Evolutionary conservation across 2,113 vertebrate genomes (phyloP), one percentile per base, ranked within the genome.

Genomic region (Geococcyx californianus): DNA sequence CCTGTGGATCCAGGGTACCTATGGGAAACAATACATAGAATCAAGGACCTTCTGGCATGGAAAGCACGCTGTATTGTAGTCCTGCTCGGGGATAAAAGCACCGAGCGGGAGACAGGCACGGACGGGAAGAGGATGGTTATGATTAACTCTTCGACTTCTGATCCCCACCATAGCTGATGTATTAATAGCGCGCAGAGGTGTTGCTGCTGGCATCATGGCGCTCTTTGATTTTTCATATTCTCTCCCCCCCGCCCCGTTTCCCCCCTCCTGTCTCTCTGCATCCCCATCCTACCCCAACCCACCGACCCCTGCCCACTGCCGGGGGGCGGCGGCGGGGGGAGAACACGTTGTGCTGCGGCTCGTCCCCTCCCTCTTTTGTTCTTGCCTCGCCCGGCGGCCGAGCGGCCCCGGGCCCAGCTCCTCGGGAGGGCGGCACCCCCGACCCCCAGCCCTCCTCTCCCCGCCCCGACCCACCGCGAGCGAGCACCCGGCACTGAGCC

Each of bases 321-420:
- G 72, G 52, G 56, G 54, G 64, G 73, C 51, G 68, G 87, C 24
- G 83, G 73, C 29, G 80, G 74, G 29, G 45, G 83, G 84, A 81
- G 80, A n/a, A n/a, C 94, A 88, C 94, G 90, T 36, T 55, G 64
- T 90, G 75, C 94, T 89, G 92, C 94, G 73, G 89, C 7, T 89
- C 82, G 59, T 90, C 97, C 96, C 95, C 97, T 97, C 97, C 97
- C 96, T 98, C 98, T 98, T 98, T 98, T 98, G 97, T 98, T 98
- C 97, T 59, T n/a, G 93, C 80, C 62, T 58, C 4, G 80, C 92
- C 67, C 95, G 58, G 44, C 82, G 10, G 74, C 76, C 64, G 73
- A 93, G 85, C 26, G 36, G 26, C 87, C 72, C 63, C 63, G 13
- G 67, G 77, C 60, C 78, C 60, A 4, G 42, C 49, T 70, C 29